These are phyloP conservation scores for Hucho hucho DNA, from an alignment of 2,113 vertebrate genomes.

Conservation along the genomic window DNA sequence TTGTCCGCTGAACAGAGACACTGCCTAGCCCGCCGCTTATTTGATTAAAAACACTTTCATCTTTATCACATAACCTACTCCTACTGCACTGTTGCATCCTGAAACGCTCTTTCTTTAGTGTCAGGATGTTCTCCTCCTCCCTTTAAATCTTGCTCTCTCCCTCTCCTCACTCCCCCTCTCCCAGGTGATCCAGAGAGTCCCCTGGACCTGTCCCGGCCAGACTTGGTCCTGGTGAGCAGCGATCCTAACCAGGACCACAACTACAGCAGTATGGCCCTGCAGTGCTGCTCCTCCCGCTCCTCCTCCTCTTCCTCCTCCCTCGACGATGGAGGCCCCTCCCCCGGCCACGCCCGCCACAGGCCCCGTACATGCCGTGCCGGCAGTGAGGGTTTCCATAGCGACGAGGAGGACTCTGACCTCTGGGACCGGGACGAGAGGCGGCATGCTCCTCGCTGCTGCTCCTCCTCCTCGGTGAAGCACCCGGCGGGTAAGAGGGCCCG, in stretches of 20 bases:
- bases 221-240: slow-evolving; percentile 77
- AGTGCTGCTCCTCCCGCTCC: slow-evolving; percentile 85
- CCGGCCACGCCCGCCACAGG: slow-evolving; percentile 61
- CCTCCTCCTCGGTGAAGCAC: slow-evolving; percentile 64
- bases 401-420: slow-evolving; percentile 89
- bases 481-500: slow-evolving; percentile 75
- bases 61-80: neutral
- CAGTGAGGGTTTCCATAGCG: slow-evolving; percentile 93
- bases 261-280: slow-evolving; percentile 89
- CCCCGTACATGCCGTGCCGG: slow-evolving; percentile 81
- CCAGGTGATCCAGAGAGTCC: slow-evolving; percentile 74
- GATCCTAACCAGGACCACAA: slow-evolving; percentile 97
- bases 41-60: neutral
- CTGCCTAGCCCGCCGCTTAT: neutral
- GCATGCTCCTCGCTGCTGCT: slow-evolving; percentile 65
- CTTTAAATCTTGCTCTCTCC: neutral
- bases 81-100: neutral
- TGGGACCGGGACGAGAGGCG: slow-evolving; percentile 82
- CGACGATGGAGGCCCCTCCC: slow-evolving; percentile 83
- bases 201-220: slow-evolving; percentile 76
- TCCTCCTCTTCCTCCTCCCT: slow-evolving; percentile 87
- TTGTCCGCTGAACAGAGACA: neutral
- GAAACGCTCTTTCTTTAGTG: neutral
- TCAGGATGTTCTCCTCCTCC: neutral
- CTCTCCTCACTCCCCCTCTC: neutral